Evolutionary conservation across 2,888 invertebrate genomes (phyloP).

Genomic region (Nymphalis c-album): DNA sequence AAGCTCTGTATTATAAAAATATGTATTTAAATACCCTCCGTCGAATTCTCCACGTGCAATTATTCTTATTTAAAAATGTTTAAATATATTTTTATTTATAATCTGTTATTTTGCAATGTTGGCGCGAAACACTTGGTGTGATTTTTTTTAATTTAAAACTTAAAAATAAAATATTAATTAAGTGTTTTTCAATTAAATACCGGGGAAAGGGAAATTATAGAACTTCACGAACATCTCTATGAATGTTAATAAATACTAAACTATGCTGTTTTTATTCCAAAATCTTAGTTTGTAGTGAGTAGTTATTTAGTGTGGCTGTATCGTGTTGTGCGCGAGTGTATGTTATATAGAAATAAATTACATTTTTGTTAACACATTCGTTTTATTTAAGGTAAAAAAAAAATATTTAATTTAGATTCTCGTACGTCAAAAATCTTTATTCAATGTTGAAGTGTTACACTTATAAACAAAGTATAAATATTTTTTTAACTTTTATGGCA

Average conservation of each 20-base stretch:
- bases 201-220: background rate
- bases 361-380: constrained; percentile 10
- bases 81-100: too few species aligned
- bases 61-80: too few species aligned
- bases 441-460: too few species aligned
- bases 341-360: constrained; percentile 15
- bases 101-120: background rate
- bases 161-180: background rate
- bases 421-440: too few species aligned
- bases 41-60: too few species aligned
- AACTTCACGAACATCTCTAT: constrained; percentile 6
- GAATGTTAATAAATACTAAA: background rate
- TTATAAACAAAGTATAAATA: too few species aligned
- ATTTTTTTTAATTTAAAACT: background rate
- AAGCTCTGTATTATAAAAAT: too few species aligned
- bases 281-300: constrained; percentile 12
- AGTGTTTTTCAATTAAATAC: background rate
- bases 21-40: too few species aligned
- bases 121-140: background rate
- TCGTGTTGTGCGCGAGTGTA: background rate
- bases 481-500: too few species aligned
- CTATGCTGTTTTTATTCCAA: constrained; percentile 14
- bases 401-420: too few species aligned
- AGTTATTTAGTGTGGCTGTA: background rate
- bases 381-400: constrained; percentile 4